Base-by-base conservation (phyloP, 1,140 invertebrate species). In the Phenacoccus solenopsis region DNA sequence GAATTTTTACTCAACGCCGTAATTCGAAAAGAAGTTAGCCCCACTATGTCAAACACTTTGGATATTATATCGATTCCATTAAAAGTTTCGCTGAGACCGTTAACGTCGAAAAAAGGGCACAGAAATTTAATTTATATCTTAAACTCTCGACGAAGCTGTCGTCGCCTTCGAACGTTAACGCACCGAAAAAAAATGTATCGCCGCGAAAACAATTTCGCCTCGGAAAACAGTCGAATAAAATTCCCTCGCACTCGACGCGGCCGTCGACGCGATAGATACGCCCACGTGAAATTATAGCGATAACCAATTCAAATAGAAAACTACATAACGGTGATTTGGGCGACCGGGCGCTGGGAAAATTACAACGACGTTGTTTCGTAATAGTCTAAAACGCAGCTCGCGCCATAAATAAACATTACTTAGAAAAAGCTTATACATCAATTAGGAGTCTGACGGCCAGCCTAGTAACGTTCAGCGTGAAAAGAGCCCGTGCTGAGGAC, bases 401-500 rank as follows among this genome's bases (percentile, higher is more conserved):
- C 4, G 13, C 59, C 59, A 64, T 64, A 64, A 64, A 64, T 64
- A 64, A 64, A 64, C 59, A 64, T 64, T 64, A 64, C 59, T 64
- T 64, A 64, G 59, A 64, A 64, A 64, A 64, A 64, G 59, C 59
- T 64, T 64, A 64, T 64, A 64, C 59, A 64, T 64, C 59, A 64
- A 64, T 64, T 64, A 64, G 59, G 59, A 64, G 59, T 4, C 4
- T 64, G 59, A 25, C 59, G 59, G n/a, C n/a, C n/a, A n/a, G n/a
- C n/a, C n/a, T n/a, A n/a, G n/a, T n/a, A n/a, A n/a, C 30, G 30
- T 32, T 32, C 30, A 32, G 30, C 30, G 30, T 32, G 30, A 49
- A 49, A 49, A 49, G 16, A 49, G 5, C 16, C 16, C 5, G 38
- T 27, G 21, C 59, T 25, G 59, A 20, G 59, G 4, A 2, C 16